These are phyloP conservation scores for Drosophila athabasca DNA, from an alignment of 1,140 invertebrate species.

Conservation along the genomic window DNA sequence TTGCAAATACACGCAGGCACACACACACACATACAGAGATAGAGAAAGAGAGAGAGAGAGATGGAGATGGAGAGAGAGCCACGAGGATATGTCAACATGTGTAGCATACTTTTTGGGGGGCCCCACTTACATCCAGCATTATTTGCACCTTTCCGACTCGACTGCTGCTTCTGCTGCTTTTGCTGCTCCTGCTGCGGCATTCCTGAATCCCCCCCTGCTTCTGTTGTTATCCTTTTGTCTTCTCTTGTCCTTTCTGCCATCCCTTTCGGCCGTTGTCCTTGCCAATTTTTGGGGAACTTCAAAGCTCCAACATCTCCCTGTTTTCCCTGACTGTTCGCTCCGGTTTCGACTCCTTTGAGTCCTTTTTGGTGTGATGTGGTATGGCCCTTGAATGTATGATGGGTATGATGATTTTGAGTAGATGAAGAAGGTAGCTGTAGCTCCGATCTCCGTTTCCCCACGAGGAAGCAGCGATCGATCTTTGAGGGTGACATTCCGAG, in stretches of 20 bases:
- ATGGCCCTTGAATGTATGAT: background rate
- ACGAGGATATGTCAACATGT: conserved; percentile 60
- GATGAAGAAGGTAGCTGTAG: no score
- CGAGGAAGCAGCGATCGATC: no score
- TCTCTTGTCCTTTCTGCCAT: conserved; percentile 33
- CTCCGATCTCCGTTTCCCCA: no score
- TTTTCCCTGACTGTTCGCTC: background rate
- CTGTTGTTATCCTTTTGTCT: conserved; percentile 32
- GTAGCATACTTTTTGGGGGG: conserved; percentile 68
- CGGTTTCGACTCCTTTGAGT: conserved; percentile 14
- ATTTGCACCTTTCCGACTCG: conserved; percentile 66
- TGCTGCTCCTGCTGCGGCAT: conserved; percentile 1
- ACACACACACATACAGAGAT: conserved; percentile 26
- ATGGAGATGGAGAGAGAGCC: conserved; percentile 15
- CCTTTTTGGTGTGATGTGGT: background rate
- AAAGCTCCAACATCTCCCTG: conserved; percentile 44
- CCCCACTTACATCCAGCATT: conserved; percentile 57
- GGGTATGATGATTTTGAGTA: no score
- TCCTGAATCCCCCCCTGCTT: background rate
- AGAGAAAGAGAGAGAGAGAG: conserved; percentile 23
- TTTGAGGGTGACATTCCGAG: no score
- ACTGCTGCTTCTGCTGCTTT: conserved; percentile 19
- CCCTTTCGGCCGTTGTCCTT: conserved; percentile 22
- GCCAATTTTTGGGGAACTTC: conserved; percentile 46
- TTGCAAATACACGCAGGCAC: conserved; percentile 32